Conservation (phyloP, 2,888 invertebrate species). For the Pristionchus mayeri region DNA sequence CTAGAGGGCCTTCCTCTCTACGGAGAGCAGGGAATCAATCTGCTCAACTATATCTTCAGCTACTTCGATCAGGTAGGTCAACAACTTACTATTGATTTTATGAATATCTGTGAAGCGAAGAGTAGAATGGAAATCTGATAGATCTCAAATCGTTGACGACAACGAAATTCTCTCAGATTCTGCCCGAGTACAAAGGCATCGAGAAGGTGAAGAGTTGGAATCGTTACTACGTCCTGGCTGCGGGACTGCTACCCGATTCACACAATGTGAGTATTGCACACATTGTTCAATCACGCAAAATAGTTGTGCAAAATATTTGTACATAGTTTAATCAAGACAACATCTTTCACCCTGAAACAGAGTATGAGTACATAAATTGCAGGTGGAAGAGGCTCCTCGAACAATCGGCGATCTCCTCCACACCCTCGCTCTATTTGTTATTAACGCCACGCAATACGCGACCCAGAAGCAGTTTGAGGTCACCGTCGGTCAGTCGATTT, state of each 20-base stretch:
- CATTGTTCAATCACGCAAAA: not conserved
- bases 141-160: too few species aligned
- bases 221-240: constrained; percentile 73
- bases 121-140: too few species aligned
- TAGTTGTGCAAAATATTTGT: not conserved
- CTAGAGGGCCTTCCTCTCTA: constrained; percentile 62
- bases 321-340: not conserved
- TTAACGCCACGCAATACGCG: constrained; percentile 65
- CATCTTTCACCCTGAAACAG: not conserved
- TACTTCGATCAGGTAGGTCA: constrained; percentile 62
- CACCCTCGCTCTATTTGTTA: constrained; percentile 68
- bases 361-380: not conserved
- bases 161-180: constrained; percentile 51
- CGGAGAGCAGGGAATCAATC: constrained; percentile 65
- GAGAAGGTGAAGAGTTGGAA: constrained; percentile 73
- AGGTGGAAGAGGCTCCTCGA: constrained; percentile 72
- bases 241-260: constrained; percentile 72
- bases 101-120: too few species aligned
- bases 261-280: constrained; percentile 63
- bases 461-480: constrained; percentile 70
- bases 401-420: constrained; percentile 74
- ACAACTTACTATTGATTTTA: too few species aligned
- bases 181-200: constrained; percentile 64
- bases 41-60: constrained; percentile 65
- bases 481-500: constrained; percentile 63